phyloP scores from a whole-genome alignment of 2,797 vertebrate genomes.

The Eulemur coronatus region DNA sequence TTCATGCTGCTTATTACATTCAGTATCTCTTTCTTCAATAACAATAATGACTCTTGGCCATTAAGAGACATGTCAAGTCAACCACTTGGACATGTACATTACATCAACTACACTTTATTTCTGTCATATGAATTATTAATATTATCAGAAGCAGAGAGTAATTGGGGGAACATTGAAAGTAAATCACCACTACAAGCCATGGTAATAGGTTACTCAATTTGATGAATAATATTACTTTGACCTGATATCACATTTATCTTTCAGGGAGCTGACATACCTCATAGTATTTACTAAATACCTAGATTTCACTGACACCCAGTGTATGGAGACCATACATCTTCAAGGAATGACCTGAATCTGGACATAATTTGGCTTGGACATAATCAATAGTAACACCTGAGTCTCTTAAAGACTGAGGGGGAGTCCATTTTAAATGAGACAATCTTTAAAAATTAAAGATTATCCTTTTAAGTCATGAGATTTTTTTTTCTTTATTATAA shows the following conservation, averaged over 20 bases:
- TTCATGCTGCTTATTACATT: neutral
- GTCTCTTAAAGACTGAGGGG: neutral
- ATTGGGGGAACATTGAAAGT: neutral
- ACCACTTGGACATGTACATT: neutral
- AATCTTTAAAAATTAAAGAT: neutral
- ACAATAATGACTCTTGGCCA: neutral
- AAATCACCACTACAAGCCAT: constrained; percentile 33
- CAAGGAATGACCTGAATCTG: neutral
- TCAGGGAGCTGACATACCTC: neutral
- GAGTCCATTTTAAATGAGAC: neutral
- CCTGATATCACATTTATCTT: constrained; percentile 19
- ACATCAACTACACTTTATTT: neutral
- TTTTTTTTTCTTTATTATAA: neutral
- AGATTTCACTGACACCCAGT: neutral
- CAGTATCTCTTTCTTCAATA: neutral
- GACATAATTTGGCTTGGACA: neutral
- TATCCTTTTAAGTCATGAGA: neutral
- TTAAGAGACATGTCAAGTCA: neutral
- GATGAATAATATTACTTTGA: constrained; percentile 8
- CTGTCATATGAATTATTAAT: neutral
- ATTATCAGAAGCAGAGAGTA: neutral
- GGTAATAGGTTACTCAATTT: neutral
- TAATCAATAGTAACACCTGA: neutral
- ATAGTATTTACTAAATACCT: neutral
- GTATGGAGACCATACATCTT: neutral